Evolutionary conservation across 2,888 invertebrate species (phyloP).

Genomic region (Trypoxylon attenuatum): DNA sequence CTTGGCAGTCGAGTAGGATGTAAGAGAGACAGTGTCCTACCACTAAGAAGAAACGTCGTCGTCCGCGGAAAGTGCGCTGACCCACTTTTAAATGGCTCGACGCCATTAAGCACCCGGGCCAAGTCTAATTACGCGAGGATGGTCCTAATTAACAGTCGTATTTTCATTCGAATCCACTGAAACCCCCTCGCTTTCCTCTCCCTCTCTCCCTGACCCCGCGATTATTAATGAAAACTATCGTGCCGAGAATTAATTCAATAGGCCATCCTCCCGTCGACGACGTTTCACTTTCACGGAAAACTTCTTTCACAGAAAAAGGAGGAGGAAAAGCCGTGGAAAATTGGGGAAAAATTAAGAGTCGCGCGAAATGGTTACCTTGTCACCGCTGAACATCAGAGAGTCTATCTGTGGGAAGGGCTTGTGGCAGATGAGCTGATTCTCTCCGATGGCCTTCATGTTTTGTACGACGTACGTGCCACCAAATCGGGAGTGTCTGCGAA

Average conservation of each 20-base stretch:
- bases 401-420: conserved; percentile 88
- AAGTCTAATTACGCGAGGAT: conserved; percentile 64
- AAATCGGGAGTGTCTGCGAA: conserved; percentile 89
- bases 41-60: conserved; percentile 19
- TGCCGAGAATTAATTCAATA: conserved; percentile 57
- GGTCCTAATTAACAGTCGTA: conserved; percentile 67
- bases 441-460: conserved; percentile 93
- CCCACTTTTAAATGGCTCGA: conserved; percentile 60
- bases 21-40: conserved; percentile 18
- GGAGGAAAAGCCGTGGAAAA: not conserved
- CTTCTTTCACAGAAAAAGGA: not conserved
- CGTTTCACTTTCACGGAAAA: conserved; percentile 6
- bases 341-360: not conserved
- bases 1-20: conserved; percentile 11
- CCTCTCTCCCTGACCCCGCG: conserved; percentile 54
- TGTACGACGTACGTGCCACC: conserved; percentile 94
- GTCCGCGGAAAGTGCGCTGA: conserved; percentile 47
- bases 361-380: conserved; percentile 79
- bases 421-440: conserved; percentile 91
- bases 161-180: conserved; percentile 56
- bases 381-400: conserved; percentile 85
- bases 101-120: conserved; percentile 57
- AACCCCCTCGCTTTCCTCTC: conserved; percentile 26
- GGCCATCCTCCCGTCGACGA: conserved; percentile 18
- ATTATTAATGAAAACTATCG: conserved; percentile 38